Conservation (phyloP, 2,888 invertebrate genomes). For the Tolmerus cingulatus region DNA sequence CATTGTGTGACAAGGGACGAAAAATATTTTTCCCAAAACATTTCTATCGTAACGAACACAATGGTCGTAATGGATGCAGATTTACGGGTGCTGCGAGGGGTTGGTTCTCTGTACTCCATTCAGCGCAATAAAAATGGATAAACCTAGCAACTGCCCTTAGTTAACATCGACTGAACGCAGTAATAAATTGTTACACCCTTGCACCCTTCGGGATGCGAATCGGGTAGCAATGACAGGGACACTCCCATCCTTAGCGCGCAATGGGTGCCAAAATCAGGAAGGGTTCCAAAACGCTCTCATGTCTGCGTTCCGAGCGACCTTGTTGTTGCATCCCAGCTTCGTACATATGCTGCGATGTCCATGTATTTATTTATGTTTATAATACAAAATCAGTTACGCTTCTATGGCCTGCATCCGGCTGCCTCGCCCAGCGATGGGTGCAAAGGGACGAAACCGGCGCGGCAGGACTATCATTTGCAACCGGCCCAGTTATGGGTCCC, state of each 20-base stretch:
- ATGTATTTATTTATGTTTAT: constrained; percentile 63
- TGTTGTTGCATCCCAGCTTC: constrained; percentile 15
- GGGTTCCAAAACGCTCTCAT: not conserved
- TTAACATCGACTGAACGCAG: constrained; percentile 40
- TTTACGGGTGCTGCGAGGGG: constrained; percentile 44
- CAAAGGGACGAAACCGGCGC: constrained; percentile 49
- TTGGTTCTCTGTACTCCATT: not conserved
- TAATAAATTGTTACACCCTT: constrained; percentile 45
- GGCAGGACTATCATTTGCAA: constrained; percentile 52
- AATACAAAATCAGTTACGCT: constrained; percentile 64
- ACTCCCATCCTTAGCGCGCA: constrained; percentile 62
- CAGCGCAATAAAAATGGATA: constrained; percentile 30
- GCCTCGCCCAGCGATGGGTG: not conserved
- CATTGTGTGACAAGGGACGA: constrained; percentile 48
- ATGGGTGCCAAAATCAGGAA: constrained; percentile 38
- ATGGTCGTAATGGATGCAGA: constrained; percentile 47
- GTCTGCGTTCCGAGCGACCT: not conserved
- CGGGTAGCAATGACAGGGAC: constrained; percentile 57
- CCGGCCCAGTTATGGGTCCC: constrained; percentile 58
- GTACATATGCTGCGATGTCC: constrained; percentile 36
- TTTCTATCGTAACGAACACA: constrained; percentile 47
- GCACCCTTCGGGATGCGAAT: constrained; percentile 28
- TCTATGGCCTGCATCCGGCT: constrained; percentile 45
- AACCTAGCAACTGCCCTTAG: constrained; percentile 45
- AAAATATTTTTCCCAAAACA: constrained; percentile 50